Evolutionary conservation across 2,888 invertebrate genomes (phyloP), one percentile per base, ranked within the genome.

Genomic region (Ochropacha duplaris): DNA sequence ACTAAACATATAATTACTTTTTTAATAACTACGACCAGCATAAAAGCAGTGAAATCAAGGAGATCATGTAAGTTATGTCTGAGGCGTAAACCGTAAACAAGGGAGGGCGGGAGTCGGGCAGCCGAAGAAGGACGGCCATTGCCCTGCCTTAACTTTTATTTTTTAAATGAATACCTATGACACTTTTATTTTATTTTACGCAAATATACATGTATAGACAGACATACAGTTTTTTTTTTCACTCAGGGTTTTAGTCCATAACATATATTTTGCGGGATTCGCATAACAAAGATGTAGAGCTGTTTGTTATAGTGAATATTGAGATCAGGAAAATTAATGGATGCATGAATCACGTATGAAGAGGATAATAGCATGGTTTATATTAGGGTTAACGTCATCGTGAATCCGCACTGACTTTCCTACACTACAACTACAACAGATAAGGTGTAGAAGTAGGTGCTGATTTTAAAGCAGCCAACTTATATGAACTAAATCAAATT

Each of bases 91-190:
- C 52, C 52, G 31, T 52, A 52, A 71, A 60, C 64, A 64, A 69
- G 72, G 67, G 71, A 72, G 71, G 71, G 73, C 71, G 73, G 69
- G 71, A 73, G n/a, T n/a, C n/a, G n/a, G 74, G 80, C 73, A 77
- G 76, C 74, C 79, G 76, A 80, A 79, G 82, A 88, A 90, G 88
- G 89, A 82, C 88, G 88, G 87, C 68, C 88, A 69, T 83, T 88
- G 86, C 81, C 84, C 87, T 78, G 73, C 69, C 66, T 70, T 62
- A 62, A 62, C 67, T 64, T 60, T 61, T 58, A 44, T 52, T 52
- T 50, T 52, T 64, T 16, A n/a, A 4, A 51, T 28, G 16, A 28
- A 51, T 16, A 19, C 8, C 14, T 2, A 1, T 14, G 1, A 19
- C 5, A 9, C 19, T 9, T 44, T 6, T 44, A 2, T 44, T 19